Percentiles rank a stretch among this genome's conserved stretches.
Evolutionary conservation across 2,888 invertebrate genomes (phyloP).

Genomic region (Anodontia alba): DNA sequence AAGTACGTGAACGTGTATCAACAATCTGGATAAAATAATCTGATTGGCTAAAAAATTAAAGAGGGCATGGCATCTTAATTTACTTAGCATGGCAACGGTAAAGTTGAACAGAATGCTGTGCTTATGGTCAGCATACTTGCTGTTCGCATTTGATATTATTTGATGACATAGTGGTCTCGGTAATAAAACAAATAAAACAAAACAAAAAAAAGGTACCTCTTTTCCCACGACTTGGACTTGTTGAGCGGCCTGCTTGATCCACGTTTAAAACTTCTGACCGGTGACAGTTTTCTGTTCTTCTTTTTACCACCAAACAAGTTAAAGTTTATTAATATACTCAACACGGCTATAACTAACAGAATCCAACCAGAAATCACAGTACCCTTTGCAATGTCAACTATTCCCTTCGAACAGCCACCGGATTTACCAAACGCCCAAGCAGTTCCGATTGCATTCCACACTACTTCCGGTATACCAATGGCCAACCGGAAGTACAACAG

Average conservation of each 20-base stretch:
- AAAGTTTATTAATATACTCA: constrained; percentile 92
- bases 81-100: no score
- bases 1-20: no score
- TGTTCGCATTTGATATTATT: no score
- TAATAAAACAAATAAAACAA: no score
- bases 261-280: constrained; percentile 48
- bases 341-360: constrained; percentile 89
- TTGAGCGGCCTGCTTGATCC: constrained; percentile 51
- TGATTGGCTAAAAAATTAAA: no score
- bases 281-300: constrained; percentile 22
- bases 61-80: no score
- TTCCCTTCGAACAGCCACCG: constrained; percentile 65
- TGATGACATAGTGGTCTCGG: no score
- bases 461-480: constrained; percentile 53
- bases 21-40: no score
- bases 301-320: constrained; percentile 90
- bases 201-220: no score
- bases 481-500: constrained; percentile 47
- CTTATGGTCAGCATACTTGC: no score
- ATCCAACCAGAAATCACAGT: constrained; percentile 94
- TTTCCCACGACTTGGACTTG: constrained; percentile 76
- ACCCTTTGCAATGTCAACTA: constrained; percentile 86
- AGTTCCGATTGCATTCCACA: constrained; percentile 55
- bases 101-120: no score
- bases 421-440: constrained; percentile 52